Evolutionary conservation across 2,113 vertebrate genomes (phyloP).

Genomic region (Chamaea fasciata): DNA sequence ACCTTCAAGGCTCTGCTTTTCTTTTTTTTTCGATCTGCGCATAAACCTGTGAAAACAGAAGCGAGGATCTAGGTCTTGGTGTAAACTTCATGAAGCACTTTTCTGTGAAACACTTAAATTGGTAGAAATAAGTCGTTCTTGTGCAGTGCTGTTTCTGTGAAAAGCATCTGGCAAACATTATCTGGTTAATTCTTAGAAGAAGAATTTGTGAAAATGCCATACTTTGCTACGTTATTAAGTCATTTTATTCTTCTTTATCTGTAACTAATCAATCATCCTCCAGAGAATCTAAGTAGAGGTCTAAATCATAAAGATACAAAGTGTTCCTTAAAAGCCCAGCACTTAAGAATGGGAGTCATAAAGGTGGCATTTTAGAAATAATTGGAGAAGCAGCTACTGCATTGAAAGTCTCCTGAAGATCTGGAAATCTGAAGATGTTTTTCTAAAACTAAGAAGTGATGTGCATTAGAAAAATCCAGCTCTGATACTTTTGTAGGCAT

Average conservation of each 20-base stretch:
- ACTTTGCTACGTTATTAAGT: not conserved
- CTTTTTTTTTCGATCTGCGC: not conserved
- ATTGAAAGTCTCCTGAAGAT: not conserved
- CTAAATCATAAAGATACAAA: not conserved
- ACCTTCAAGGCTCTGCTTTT: not conserved
- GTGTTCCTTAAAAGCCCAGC: not conserved
- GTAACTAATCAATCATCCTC: not conserved
- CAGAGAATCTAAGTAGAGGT: not conserved
- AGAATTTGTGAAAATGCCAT: not conserved
- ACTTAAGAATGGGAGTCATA: not conserved
- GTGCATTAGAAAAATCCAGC: not conserved
- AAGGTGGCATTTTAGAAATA: not conserved
- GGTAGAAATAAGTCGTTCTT: not conserved
- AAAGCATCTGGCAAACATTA: not conserved
- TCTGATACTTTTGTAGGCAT: not conserved
- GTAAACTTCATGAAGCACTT: not conserved
- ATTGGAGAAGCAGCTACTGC: not conserved
- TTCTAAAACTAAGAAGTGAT: not conserved
- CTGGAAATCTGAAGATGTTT: not conserved
- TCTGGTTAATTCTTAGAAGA: not conserved
- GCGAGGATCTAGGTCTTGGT: not conserved
- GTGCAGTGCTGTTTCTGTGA: not conserved
- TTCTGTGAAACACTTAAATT: not conserved
- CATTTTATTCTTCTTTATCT: not conserved
- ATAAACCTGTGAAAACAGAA: not conserved